phyloP scores from a whole-genome alignment of 1,140 invertebrate species.

The Elymnias hypermnestra region DNA sequence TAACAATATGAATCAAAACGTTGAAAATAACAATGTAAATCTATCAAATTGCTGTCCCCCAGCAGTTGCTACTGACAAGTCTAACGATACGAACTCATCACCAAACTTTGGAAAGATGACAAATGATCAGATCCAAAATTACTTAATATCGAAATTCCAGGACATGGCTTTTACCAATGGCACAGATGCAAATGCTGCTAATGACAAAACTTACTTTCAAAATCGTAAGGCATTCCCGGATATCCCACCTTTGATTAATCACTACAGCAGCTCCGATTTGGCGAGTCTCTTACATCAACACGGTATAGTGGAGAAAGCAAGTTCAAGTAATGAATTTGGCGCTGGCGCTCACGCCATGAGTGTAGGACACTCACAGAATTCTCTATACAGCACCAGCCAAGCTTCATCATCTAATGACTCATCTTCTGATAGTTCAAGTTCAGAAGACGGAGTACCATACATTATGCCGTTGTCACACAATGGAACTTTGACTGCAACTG shows the following conservation, averaged over 20 bases:
- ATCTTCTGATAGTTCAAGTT: slow-evolving; percentile 42
- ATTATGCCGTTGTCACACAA: slow-evolving; percentile 83
- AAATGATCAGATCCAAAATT: slow-evolving; percentile 60
- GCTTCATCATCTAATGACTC: slow-evolving; percentile 50
- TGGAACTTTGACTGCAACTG: slow-evolving; percentile 77
- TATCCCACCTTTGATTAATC: slow-evolving; percentile 49
- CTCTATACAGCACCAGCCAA: slow-evolving; percentile 45
- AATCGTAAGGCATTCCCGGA: slow-evolving; percentile 58
- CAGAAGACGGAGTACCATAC: slow-evolving; percentile 73
- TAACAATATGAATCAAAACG: slow-evolving; percentile 36
- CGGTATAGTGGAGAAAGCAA: slow-evolving; percentile 30
- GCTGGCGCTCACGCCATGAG: slow-evolving; percentile 48
- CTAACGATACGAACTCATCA: slow-evolving; percentile 32
- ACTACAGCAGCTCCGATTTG: slow-evolving; percentile 50
- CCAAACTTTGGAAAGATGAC: slow-evolving; percentile 48
- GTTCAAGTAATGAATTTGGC: slow-evolving; percentile 32
- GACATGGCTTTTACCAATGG: slow-evolving; percentile 38
- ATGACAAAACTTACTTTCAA: slow-evolving; percentile 50
- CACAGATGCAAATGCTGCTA: slow-evolving; percentile 24
- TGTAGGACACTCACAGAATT: slow-evolving; percentile 47
- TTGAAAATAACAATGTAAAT: slow-evolving; percentile 49
- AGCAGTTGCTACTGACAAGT: slow-evolving; percentile 18
- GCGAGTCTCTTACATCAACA: slow-evolving; percentile 42
- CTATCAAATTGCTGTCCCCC: slow-evolving; percentile 30
- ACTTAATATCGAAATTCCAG: slow-evolving; percentile 59